Evolutionary conservation across 2,888 invertebrate genomes (phyloP), one percentile per base, ranked within the genome.

Genomic region (Branchipolynoe longqiensis): DNA sequence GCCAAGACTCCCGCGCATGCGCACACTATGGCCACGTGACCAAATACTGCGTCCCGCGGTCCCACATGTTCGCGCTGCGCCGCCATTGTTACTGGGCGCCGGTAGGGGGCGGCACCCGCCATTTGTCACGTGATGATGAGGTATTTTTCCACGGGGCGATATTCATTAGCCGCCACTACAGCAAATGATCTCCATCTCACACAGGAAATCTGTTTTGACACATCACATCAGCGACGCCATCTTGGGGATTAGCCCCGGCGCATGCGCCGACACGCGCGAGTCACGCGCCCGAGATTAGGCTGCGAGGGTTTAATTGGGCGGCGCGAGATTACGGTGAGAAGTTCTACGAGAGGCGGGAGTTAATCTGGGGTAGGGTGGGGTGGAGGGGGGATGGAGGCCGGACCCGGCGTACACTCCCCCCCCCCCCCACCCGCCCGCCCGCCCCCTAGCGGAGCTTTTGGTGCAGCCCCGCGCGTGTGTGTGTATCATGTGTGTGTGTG

Each of bases 131-230:
- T 54, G 54, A 78, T 28, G 54, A 78, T 78, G 48, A 48, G 48
- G 48, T 78, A 78, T 78, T 54, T 33, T 48, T 54, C 31, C 48
- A 54, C n/a, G n/a, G n/a, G n/a, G 54, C 54, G 28, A 78, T 78
- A 78, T 78, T 78, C 78, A 78, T 78, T 78, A 78, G 54, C 22
- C 28, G 48, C 31, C 31, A 41, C 54, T 48, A 54, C 78, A 78
- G 28, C 28, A n/a, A 48, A 41, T 54, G 54, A 41, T 41, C 78
- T 78, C 78, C 78, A 78, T 78, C 78, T 78, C 78, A 78, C 78
- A 41, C 78, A 78, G 78, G 78, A 78, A 78, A 78, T 78, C 69
- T 69, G 69, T 69, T 69, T 69, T 69, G 69, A 78, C 78, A 48
- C 78, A 41, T 54, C 78, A 41, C 78, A 54, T 78, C 78, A 78